A percentile compares a stretch with the other conserved stretches of the same genome.
Evolutionary conservation across 2,888 invertebrate genomes (phyloP).

Genomic region (Phengaris alcon): DNA sequence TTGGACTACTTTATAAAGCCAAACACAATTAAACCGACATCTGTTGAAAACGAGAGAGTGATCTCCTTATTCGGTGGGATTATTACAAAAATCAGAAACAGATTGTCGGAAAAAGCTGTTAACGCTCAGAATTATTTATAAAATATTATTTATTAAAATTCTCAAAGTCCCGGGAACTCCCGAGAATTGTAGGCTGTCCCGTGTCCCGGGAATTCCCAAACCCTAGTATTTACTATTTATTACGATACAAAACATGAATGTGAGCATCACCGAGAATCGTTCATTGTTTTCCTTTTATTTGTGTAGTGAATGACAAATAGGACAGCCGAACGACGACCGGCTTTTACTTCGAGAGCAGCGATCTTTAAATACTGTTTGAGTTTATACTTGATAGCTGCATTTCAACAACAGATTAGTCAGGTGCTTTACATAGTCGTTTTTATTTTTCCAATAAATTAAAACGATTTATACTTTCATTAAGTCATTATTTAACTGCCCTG

Average conservation of each 20-base stretch:
- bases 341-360: constrained; percentile 41
- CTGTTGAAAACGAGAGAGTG: too few species aligned
- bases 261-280: constrained; percentile 35
- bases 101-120: too few species aligned
- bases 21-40: too few species aligned
- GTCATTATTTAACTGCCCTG: neutral
- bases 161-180: too few species aligned
- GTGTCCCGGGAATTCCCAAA: too few species aligned
- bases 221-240: neutral
- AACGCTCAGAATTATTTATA: too few species aligned
- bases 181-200: too few species aligned
- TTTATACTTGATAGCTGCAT: constrained; percentile 49
- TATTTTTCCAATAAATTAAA: constrained; percentile 12
- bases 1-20: too few species aligned
- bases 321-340: constrained; percentile 47
- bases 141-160: too few species aligned
- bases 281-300: constrained; percentile 47
- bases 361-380: constrained; percentile 30
- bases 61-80: too few species aligned
- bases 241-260: constrained; percentile 5
- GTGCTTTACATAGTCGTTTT: neutral
- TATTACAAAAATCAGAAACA: too few species aligned
- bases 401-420: constrained; percentile 35
- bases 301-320: constrained; percentile 49
- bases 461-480: constrained; percentile 11